These are phyloP conservation scores for Drosophila subquinaria DNA, from an alignment of 2,888 invertebrate species.

Conservation along the genomic window DNA sequence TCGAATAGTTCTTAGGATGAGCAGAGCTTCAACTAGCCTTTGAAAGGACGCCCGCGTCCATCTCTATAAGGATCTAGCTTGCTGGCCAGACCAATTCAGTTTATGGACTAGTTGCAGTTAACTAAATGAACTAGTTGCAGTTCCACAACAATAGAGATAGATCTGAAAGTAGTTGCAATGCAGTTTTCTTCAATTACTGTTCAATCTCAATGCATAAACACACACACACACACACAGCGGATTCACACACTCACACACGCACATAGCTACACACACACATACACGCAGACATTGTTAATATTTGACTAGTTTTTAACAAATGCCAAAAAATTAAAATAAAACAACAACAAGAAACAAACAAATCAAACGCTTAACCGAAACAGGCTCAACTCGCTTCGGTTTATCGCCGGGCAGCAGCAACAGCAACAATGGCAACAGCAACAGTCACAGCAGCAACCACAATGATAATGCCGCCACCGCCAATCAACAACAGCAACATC, in stretches of 20 bases:
- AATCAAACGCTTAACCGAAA: constrained; percentile 82
- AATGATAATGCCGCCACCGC: constrained; percentile 65
- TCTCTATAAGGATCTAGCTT: background rate
- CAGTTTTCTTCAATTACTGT: constrained; percentile 36
- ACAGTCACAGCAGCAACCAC: constrained; percentile 37
- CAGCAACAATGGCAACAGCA: constrained; percentile 41
- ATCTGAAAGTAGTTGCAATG: constrained; percentile 2
- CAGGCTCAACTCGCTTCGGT: constrained; percentile 86
- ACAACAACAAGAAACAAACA: constrained; percentile 50
- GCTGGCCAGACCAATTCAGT: background rate
- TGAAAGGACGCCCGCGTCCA: too few species aligned
- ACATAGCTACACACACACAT: constrained; percentile 33
- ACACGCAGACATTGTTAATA: constrained; percentile 49
- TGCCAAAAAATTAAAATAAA: constrained; percentile 26
- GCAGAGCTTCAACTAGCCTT: too few species aligned
- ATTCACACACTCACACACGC: constrained; percentile 33
- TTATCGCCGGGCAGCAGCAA: constrained; percentile 62
- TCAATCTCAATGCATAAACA: constrained; percentile 63
- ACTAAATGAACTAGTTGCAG: background rate
- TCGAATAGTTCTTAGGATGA: too few species aligned
- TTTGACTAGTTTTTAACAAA: constrained; percentile 68
- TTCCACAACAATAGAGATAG: background rate
- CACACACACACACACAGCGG: constrained; percentile 41
- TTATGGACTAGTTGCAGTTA: background rate
- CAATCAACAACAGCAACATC: constrained; percentile 57